phyloP scores from a whole-genome alignment of 92 coral and sea anemone species.

The Scolanthus callimorphus region DNA sequence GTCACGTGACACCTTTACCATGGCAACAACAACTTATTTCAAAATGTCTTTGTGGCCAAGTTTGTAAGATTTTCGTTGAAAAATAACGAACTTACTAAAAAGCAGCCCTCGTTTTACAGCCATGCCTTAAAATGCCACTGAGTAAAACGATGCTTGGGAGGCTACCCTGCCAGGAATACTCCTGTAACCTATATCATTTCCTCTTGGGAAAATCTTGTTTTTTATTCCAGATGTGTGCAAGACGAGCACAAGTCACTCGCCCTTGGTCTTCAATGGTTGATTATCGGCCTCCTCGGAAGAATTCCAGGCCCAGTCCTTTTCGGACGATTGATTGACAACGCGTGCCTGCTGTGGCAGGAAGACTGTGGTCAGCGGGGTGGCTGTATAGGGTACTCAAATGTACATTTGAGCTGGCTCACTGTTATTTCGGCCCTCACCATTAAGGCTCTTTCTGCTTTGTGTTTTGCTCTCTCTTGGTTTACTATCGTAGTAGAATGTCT shows the following conservation, averaged over 20 bases:
- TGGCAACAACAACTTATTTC: too few species aligned
- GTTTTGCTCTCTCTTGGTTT: conserved; percentile 17
- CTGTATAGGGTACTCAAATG: conserved; percentile 21
- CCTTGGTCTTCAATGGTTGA: conserved; percentile 28
- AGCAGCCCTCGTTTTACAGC: too few species aligned
- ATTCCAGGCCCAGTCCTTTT: conserved; percentile 34
- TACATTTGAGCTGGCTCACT: conserved; percentile 12
- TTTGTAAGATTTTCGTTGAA: too few species aligned
- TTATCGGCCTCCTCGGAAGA: conserved; percentile 9
- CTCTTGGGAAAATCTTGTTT: too few species aligned
- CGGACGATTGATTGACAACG: conserved; percentile 28
- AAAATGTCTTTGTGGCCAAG: too few species aligned
- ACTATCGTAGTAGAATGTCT: too few species aligned
- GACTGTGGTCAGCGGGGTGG: conserved; percentile 36
- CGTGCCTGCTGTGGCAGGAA: conserved; percentile 35
- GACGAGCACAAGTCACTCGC: conserved; percentile 16
- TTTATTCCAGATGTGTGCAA: conserved; percentile 12
- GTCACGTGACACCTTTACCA: too few species aligned
- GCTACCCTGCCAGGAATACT: too few species aligned
- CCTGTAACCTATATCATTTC: too few species aligned
- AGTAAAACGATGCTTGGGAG: too few species aligned
- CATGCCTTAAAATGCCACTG: too few species aligned
- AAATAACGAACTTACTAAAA: too few species aligned
- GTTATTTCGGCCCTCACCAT: conserved; percentile 15
- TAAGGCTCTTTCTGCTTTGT: conserved; percentile 13